A percentile compares a stretch with the other conserved stretches of the same genome.
Evolutionary conservation across 2,113 vertebrate genomes (phyloP).

Genomic region (Myrmecobius fasciatus): DNA sequence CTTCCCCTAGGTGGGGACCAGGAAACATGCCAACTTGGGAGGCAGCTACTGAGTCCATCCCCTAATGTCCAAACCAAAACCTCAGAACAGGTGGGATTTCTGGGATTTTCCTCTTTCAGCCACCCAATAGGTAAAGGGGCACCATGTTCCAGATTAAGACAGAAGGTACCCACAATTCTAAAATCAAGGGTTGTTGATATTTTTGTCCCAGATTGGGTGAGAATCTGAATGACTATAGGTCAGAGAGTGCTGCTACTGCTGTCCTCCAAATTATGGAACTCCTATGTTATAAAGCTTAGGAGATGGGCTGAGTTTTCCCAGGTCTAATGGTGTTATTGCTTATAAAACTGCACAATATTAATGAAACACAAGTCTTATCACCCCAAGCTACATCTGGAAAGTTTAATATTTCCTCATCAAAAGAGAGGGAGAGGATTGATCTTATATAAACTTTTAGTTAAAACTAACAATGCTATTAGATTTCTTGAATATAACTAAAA

Average conservation of each 20-base stretch:
- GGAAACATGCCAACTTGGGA: neutral
- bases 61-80: neutral
- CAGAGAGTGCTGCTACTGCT: neutral
- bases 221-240: neutral
- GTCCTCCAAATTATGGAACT: neutral
- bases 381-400: neutral
- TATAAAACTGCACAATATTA: neutral
- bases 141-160: neutral
- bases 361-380: neutral
- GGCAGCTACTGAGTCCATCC: neutral
- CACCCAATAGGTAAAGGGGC: neutral
- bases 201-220: neutral
- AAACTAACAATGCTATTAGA: neutral
- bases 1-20: neutral
- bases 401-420: neutral
- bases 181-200: neutral
- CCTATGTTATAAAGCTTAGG: neutral
- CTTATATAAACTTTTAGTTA: neutral
- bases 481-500: neutral
- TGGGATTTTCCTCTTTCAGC: neutral
- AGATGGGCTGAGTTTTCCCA: neutral
- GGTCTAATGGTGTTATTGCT: neutral
- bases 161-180: neutral
- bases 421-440: neutral
- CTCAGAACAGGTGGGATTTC: neutral